Base-by-base conservation (phyloP, 2,888 invertebrate genomes). In the Arctia plantaginis region DNA sequence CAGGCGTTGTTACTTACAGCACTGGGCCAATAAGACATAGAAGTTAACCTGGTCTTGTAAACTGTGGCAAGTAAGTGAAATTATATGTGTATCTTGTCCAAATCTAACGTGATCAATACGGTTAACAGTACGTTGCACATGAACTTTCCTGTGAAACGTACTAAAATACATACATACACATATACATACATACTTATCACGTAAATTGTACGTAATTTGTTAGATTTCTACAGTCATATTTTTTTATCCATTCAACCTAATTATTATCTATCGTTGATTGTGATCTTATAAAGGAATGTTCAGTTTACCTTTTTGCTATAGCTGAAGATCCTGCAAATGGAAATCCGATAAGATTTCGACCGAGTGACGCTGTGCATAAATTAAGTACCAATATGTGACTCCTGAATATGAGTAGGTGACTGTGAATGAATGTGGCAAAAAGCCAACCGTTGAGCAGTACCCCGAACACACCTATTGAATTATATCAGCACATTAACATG, bases 401-500 rank as follows among this genome's bases (percentile, higher is more conserved):
- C 88, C 93, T 95, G 86, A 94, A 95, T 80, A 93, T 92, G 74
- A 96, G 91, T 76, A 96, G 94, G 89, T 96, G 95, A 89, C 96
- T 96, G 90, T 96, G 94, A 82, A 96, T 90, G 90, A 96, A 96
- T 44, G 96, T 95, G 87, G 92, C 92, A 87, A 95, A 95, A 77
- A 96, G 93, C 96, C 96, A 96, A 82, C 93, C 92, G 85, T 96
- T 96, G 84, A 96, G 92, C 90, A 96, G 94, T 92, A 96, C 94
- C 90, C 96, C 96, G 85, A 94, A 94, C 85, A 95, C 90, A 90
- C 96, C 96, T 96, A 92, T 74, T 85, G 86, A 87, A 83, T 81
- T 77, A 83, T 77, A 75, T 72, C 64, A 68, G 15, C 72, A 66
- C 75, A 73, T 84, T 79, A 83, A 75, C 74, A 51, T 39, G 51